Conservation (phyloP, 2,888 invertebrate species). For the Aporophyla lueneburgensis region DNA sequence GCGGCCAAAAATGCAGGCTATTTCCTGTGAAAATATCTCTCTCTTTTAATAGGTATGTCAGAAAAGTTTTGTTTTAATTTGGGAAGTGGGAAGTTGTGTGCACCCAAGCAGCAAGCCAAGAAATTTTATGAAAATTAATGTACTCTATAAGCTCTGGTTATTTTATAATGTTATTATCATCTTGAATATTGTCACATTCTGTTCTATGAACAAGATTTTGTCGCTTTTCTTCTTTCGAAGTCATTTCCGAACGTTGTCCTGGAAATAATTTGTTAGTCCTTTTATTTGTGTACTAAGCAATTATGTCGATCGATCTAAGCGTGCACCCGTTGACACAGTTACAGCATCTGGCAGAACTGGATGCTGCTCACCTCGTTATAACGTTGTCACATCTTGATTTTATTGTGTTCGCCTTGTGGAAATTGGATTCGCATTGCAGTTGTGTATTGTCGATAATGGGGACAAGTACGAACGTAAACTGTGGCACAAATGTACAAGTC, state of each 20-base stretch:
- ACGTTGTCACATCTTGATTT: slow-evolving; percentile 62
- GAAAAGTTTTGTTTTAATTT: slow-evolving; percentile 40
- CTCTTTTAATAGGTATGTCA: slow-evolving; percentile 16
- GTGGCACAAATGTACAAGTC: slow-evolving; percentile 19
- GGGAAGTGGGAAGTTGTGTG: slow-evolving; percentile 21
- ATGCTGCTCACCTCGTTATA: slow-evolving; percentile 60
- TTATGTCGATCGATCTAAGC: slow-evolving; percentile 36
- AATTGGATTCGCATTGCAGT: slow-evolving; percentile 63
- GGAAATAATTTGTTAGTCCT: slow-evolving; percentile 23
- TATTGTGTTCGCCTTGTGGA: slow-evolving; percentile 59
- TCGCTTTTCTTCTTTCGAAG: slow-evolving; percentile 21
- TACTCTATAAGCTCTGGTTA: neutral
- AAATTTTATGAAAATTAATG: neutral
- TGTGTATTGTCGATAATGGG: slow-evolving; percentile 53
- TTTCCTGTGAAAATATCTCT: slow-evolving; percentile 22
- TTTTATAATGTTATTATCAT: slow-evolving; percentile 12
- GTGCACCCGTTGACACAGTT: slow-evolving; percentile 63
- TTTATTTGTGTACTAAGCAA: slow-evolving; percentile 41
- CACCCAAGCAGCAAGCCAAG: slow-evolving; percentile 13
- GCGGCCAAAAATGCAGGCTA: slow-evolving; percentile 43
- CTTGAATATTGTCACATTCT: slow-evolving; percentile 3
- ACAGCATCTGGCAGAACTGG: slow-evolving; percentile 63
- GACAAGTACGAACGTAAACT: slow-evolving; percentile 41
- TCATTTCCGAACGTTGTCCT: slow-evolving; percentile 14
- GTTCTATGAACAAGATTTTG: neutral